A percentile compares a stretch with the other conserved stretches of the same genome.
phyloP scores from a whole-genome alignment of 2,888 invertebrate species.

The Strigamia transsilvanica region DNA sequence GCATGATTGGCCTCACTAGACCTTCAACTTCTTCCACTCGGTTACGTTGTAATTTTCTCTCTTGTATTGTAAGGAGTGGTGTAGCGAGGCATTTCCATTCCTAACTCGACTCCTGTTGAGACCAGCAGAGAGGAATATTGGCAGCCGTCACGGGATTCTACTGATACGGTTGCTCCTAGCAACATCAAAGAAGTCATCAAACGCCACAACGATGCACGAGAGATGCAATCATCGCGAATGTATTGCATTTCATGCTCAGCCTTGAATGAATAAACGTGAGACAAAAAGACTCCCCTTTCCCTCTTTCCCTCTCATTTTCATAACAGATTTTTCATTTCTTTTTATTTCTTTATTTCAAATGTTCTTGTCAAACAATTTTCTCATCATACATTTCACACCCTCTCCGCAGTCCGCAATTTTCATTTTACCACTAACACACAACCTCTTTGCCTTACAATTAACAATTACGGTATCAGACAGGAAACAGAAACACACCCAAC shows the following conservation, averaged over 20 bases:
- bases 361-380: conserved; percentile 1
- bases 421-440: not conserved
- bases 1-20: conserved; percentile 41
- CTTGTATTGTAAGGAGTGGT: conserved; percentile 30
- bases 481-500: not conserved
- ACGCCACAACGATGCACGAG: conserved; percentile 42
- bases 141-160: conserved; percentile 47
- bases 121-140: conserved; percentile 40
- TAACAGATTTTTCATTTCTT: conserved; percentile 18
- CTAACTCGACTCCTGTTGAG: conserved; percentile 48
- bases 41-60: conserved; percentile 49
- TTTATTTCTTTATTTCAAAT: not conserved
- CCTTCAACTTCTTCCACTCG: conserved; percentile 48
- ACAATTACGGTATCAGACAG: conserved; percentile 9
- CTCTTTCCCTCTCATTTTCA: not conserved
- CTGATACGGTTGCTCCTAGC: conserved; percentile 42
- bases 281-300: not conserved
- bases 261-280: conserved; percentile 35
- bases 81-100: conserved; percentile 40
- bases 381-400: not conserved
- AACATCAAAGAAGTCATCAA: conserved; percentile 49
- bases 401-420: not conserved
- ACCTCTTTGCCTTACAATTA: conserved; percentile 2
- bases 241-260: conserved; percentile 28
- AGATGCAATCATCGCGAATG: conserved; percentile 42